Evolutionary conservation across 1,140 invertebrate genomes (phyloP), one percentile per base, ranked within the genome.

Genomic region (Drosophila bipectinata): DNA sequence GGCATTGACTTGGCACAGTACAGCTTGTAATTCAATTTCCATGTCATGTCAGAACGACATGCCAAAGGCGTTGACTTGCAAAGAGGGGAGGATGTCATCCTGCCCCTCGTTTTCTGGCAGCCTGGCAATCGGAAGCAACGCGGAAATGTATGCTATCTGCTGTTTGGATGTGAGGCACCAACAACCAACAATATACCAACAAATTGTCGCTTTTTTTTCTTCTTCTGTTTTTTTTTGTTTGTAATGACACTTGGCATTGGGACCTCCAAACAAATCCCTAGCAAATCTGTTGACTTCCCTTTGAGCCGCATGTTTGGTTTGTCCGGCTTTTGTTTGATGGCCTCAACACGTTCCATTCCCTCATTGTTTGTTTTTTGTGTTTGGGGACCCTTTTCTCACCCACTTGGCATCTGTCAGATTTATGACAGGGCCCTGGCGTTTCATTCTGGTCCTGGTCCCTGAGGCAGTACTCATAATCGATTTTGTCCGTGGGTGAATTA

Each of bases 391-490:
- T 61, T 61, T 77, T 62, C 48, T 37, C 60, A 44, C 56, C 57
- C 79, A 79, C 72, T 84, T 77, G 77, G 55, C 77, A 62, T 85
- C 73, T 84, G 81, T 84, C 73, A 73, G 60, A 79, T 76, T 84
- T 84, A 62, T 84, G 79, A 82, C 63, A 78, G 69, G n/a, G 59
- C 21, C 72, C 21, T 18, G 54, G 78, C 72, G 82, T 57, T 37
- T 10, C 18, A 18, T 18, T 18, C 18, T 18, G 18, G 18, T 18
- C 18, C 18, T 18, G 18, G 18, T 1, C 18, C 18, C 18, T 21
- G 21, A 21, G 21, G 34, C 10, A 32, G 8, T 8, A 32, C 32
- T n/a, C 34, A 62, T 26, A 73, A 79, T 80, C 78, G 73, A 80
- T 80, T 59, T 44, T 49, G 26, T 55, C 56, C 32, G 49, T 37